Conservation (phyloP, 1,140 invertebrate genomes). For the Drosophila gunungcola region DNA sequence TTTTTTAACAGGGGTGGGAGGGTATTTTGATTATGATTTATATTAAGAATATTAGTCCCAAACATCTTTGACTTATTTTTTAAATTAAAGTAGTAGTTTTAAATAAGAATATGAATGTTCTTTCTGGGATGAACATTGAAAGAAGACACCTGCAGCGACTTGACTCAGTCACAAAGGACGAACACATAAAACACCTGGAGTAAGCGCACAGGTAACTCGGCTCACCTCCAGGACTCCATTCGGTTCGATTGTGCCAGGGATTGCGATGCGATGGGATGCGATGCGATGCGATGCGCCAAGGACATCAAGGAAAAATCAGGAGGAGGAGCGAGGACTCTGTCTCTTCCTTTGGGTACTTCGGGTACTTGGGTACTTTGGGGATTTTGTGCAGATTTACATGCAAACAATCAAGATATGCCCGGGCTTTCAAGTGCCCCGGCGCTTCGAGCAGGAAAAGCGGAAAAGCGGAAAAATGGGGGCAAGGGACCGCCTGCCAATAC, state of each 20-base stretch:
- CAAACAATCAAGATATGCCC: slow-evolving; percentile 81
- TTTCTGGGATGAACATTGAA: no score
- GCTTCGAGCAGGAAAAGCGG: slow-evolving; percentile 56
- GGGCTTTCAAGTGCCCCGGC: slow-evolving; percentile 73
- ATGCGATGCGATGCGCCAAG: slow-evolving; percentile 57
- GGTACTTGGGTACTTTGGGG: slow-evolving; percentile 74
- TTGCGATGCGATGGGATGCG: slow-evolving; percentile 51
- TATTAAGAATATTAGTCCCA: no score
- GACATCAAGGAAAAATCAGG: slow-evolving; percentile 38
- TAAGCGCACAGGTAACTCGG: slow-evolving; percentile 23
- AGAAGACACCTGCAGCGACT: slow-evolving; percentile 7
- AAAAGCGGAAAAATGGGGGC: slow-evolving; percentile 16
- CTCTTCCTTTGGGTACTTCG: slow-evolving; percentile 36
- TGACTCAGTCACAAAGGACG: slow-evolving; percentile 1
- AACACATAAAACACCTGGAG: slow-evolving; percentile 8
- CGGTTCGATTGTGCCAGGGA: slow-evolving; percentile 71
- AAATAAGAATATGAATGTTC: background rate
- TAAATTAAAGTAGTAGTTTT: background rate
- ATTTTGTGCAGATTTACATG: slow-evolving; percentile 83
- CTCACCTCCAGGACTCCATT: slow-evolving; percentile 19
- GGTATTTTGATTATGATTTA: no score
- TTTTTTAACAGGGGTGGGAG: no score
- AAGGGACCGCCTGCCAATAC: slow-evolving; percentile 62
- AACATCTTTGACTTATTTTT: no score
- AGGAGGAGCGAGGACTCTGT: slow-evolving; percentile 2